phyloP scores from a whole-genome alignment of 1,140 invertebrate species.

The Panulirus ornatus region DNA sequence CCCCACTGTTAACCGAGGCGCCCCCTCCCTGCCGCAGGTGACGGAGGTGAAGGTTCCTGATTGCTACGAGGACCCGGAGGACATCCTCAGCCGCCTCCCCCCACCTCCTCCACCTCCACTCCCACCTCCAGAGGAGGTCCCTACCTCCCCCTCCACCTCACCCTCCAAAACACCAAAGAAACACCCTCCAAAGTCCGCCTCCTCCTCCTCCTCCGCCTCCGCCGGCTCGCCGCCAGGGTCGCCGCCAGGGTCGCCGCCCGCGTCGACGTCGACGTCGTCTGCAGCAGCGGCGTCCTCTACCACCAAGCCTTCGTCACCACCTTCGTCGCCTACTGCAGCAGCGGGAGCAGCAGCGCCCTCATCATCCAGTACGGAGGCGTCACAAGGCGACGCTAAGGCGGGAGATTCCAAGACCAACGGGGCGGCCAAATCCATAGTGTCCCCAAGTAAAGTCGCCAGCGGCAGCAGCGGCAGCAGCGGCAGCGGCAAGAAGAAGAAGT shows the following conservation, averaged over 20 bases:
- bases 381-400: background rate
- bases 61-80: conserved; percentile 72
- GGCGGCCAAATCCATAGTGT: background rate
- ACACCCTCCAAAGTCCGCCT: background rate
- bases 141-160: conserved; percentile 31
- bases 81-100: conserved; percentile 43
- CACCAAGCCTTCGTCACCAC: conserved; percentile 7
- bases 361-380: background rate
- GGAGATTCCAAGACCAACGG: background rate
- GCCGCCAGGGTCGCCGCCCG: conserved; percentile 13
- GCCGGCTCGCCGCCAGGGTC: conserved; percentile 14
- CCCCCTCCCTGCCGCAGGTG: conserved; percentile 46
- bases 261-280: background rate
- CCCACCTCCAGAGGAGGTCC: conserved; percentile 29
- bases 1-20: no score
- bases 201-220: conserved; percentile 26
- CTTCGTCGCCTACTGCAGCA: background rate
- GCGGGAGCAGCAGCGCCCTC: background rate
- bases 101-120: conserved; percentile 41
- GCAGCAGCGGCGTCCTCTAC: background rate
- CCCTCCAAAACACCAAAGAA: conserved; percentile 58
- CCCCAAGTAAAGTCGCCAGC: background rate
- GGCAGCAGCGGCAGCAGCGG: background rate
- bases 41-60: conserved; percentile 73
- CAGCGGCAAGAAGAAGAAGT: background rate